A percentile compares a stretch with the other conserved stretches of the same genome.
phyloP scores from a whole-genome alignment of 2,797 vertebrate genomes.

The Gambelia wislizenii region DNA sequence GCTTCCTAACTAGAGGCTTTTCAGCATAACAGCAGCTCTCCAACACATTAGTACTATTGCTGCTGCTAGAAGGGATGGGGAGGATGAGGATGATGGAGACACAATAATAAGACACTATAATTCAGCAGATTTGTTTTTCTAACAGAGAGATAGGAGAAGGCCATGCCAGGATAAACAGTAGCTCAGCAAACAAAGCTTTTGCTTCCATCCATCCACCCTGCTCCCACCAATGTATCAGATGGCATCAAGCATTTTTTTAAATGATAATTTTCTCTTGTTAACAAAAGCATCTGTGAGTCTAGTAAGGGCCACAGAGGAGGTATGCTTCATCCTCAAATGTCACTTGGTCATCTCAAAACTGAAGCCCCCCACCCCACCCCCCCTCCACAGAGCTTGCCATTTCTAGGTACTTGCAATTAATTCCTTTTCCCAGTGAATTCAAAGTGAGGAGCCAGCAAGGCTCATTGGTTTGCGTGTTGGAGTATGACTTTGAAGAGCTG shows the following conservation, averaged over 20 bases:
- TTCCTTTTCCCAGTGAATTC: background rate
- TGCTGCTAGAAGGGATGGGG: background rate
- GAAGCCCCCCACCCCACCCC: no score
- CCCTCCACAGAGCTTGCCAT: no score
- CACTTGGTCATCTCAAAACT: no score
- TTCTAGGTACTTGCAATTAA: background rate
- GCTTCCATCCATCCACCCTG: no score
- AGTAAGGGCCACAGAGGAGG: background rate
- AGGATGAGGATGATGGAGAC: background rate
- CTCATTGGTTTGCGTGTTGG: no score
- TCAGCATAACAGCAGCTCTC: background rate
- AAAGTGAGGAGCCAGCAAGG: no score
- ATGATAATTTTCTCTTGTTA: background rate
- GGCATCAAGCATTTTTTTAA: background rate
- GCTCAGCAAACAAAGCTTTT: background rate
- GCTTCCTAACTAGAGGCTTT: constrained; percentile 11
- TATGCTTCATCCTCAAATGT: no score
- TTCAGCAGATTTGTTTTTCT: constrained; percentile 45
- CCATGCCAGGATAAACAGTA: background rate
- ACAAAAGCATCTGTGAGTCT: background rate
- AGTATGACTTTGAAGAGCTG: no score
- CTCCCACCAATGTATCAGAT: background rate
- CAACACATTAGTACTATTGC: background rate
- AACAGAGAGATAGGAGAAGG: constrained; percentile 3
- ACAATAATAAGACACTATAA: constrained; percentile 44